A percentile compares a stretch with the other conserved stretches of the same genome.
Evolutionary conservation across 2,888 invertebrate species (phyloP).

Genomic region (Callyntrura sp.): DNA sequence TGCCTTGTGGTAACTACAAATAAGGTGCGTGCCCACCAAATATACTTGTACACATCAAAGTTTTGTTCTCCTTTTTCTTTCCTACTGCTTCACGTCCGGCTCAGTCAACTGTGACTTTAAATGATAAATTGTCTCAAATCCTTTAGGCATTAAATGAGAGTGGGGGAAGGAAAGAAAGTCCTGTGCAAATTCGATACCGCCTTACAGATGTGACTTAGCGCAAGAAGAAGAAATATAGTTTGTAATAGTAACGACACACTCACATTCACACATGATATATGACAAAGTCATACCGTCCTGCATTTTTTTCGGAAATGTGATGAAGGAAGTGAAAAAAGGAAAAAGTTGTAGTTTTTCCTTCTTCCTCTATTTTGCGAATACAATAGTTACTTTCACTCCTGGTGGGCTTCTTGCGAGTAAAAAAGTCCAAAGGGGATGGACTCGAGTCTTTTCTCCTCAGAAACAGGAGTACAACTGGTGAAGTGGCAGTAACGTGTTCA

Average conservation of each 20-base stretch:
- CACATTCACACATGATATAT: not conserved
- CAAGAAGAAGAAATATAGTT: not conserved
- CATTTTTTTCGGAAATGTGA: conserved; percentile 23
- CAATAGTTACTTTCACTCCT: conserved; percentile 52
- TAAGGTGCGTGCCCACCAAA: not conserved
- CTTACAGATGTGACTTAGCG: conserved; percentile 39
- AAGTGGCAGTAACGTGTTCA: not conserved
- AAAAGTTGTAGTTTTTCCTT: conserved; percentile 56
- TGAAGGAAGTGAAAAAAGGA: not conserved
- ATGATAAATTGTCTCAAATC: conserved; percentile 74
- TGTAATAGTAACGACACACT: conserved; percentile 1
- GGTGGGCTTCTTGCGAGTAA: conserved; percentile 18
- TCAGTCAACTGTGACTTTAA: conserved; percentile 75
- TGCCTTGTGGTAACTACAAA: conserved; percentile 59
- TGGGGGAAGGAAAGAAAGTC: conserved; percentile 30
- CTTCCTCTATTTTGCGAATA: not conserved
- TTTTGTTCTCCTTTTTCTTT: conserved; percentile 57
- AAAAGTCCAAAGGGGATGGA: conserved; percentile 24
- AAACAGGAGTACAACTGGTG: not conserved
- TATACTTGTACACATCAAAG: conserved; percentile 1
- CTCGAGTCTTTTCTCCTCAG: conserved; percentile 20
- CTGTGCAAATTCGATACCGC: conserved; percentile 39
- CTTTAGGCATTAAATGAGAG: conserved; percentile 72
- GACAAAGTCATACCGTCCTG: not conserved
- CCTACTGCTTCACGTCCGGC: conserved; percentile 67